Conservation (phyloP, 2,888 invertebrate genomes). For the Prenolepis imparis region DNA sequence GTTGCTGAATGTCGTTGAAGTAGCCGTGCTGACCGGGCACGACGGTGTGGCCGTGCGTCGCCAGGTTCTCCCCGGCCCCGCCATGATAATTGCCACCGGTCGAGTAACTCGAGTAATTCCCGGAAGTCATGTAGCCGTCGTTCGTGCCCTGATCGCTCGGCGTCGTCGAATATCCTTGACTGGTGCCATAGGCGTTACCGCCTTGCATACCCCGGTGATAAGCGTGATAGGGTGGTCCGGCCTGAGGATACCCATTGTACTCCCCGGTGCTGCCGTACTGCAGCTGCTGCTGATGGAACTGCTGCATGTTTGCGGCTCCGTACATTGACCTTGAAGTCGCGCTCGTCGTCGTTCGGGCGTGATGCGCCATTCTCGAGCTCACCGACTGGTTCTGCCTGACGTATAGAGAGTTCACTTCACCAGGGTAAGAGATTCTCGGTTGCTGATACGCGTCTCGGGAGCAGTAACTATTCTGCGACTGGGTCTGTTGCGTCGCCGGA, state of each 20-base stretch:
- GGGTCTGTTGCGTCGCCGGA: conserved; percentile 76
- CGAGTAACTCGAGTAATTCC: conserved; percentile 81
- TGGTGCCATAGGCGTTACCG: conserved; percentile 70
- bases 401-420: conserved; percentile 82
- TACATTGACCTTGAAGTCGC: conserved; percentile 82
- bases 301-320: conserved; percentile 85
- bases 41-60: conserved; percentile 86
- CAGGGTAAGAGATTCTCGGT: conserved; percentile 78
- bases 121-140: conserved; percentile 80
- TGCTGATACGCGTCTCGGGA: conserved; percentile 83
- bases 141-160: conserved; percentile 75
- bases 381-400: conserved; percentile 78
- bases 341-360: conserved; percentile 77
- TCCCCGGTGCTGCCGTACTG: conserved; percentile 85
- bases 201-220: conserved; percentile 82
- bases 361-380: conserved; percentile 78
- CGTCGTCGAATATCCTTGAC: conserved; percentile 72
- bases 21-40: conserved; percentile 86
- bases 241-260: conserved; percentile 87
- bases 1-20: conserved; percentile 87
- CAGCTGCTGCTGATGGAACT: conserved; percentile 87
- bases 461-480: conserved; percentile 81
- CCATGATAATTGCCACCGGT: conserved; percentile 77
- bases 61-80: conserved; percentile 77
- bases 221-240: conserved; percentile 86